These are phyloP conservation scores for Ormyrus pomaceus DNA, from an alignment of 2,888 invertebrate species.

Conservation along the genomic window DNA sequence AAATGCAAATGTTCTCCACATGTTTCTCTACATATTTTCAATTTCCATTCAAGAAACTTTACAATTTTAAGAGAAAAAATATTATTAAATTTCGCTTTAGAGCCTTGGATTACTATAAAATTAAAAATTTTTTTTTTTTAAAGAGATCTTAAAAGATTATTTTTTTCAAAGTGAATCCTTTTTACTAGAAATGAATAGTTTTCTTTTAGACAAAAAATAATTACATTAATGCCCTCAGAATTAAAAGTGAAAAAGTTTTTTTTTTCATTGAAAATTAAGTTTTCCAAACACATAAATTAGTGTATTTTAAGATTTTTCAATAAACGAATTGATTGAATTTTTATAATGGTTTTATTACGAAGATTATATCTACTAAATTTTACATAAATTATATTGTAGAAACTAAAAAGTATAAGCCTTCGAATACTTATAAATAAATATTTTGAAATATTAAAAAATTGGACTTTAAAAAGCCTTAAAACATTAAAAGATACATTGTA, in stretches of 20 bases:
- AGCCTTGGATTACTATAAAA: conserved; percentile 29
- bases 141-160: background rate
- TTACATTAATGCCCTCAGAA: no score
- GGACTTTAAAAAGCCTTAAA: no score
- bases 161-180: background rate
- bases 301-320: conserved; percentile 47
- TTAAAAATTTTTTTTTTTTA: conserved; percentile 22
- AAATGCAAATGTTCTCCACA: conserved; percentile 25
- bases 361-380: background rate
- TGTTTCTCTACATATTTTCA: conserved; percentile 16
- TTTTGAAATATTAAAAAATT: no score
- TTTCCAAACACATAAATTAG: background rate
- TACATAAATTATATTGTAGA: conserved; percentile 1
- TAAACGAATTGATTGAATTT: conserved; percentile 26
- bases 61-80: background rate
- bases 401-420: background rate
- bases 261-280: no score
- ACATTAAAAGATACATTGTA: no score
- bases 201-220: no score
- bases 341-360: background rate
- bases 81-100: conserved; percentile 24
- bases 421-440: no score
- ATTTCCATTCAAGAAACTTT: conserved; percentile 23
- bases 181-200: conserved; percentile 2
- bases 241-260: no score